Percentiles rank a stretch among this genome's conserved stretches.
Evolutionary conservation across 2,113 vertebrate genomes (phyloP).

Genomic region (Solea senegalensis): DNA sequence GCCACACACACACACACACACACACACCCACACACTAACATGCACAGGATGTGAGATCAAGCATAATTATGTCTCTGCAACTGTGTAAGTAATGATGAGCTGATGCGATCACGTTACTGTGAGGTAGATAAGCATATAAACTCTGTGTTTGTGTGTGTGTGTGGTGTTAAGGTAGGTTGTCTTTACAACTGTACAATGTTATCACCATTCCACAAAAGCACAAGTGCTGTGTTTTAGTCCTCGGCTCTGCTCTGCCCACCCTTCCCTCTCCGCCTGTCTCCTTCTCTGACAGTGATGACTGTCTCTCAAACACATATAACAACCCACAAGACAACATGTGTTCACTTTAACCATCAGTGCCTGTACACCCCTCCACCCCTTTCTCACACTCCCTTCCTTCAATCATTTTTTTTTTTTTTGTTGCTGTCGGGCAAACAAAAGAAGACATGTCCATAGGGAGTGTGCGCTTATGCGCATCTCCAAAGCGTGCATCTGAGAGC

Average conservation of each 20-base stretch:
- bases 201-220: slow-evolving; percentile 11
- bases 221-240: slow-evolving; percentile 10
- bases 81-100: slow-evolving; percentile 24
- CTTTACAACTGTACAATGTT: background rate
- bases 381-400: slow-evolving; percentile 30
- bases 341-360: slow-evolving; percentile 64
- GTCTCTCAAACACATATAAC: slow-evolving; percentile 50
- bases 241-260: slow-evolving; percentile 17
- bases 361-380: slow-evolving; percentile 36
- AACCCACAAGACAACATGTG: slow-evolving; percentile 52
- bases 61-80: slow-evolving; percentile 4
- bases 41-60: background rate
- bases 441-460: slow-evolving; percentile 42
- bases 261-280: slow-evolving; percentile 9
- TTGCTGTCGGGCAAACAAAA: slow-evolving; percentile 58
- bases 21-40: background rate
- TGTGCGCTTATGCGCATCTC: slow-evolving; percentile 9
- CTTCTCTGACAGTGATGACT: slow-evolving; percentile 42
- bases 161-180: background rate
- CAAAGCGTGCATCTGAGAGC: slow-evolving; percentile 20
- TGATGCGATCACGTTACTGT: slow-evolving; percentile 26
- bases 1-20: background rate
- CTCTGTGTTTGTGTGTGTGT: slow-evolving; percentile 3
- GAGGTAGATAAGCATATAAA: background rate
- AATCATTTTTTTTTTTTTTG: slow-evolving; percentile 15